These are phyloP conservation scores for Lamprotornis superbus DNA, from an alignment of 2,113 vertebrate species.

Conservation along the genomic window DNA sequence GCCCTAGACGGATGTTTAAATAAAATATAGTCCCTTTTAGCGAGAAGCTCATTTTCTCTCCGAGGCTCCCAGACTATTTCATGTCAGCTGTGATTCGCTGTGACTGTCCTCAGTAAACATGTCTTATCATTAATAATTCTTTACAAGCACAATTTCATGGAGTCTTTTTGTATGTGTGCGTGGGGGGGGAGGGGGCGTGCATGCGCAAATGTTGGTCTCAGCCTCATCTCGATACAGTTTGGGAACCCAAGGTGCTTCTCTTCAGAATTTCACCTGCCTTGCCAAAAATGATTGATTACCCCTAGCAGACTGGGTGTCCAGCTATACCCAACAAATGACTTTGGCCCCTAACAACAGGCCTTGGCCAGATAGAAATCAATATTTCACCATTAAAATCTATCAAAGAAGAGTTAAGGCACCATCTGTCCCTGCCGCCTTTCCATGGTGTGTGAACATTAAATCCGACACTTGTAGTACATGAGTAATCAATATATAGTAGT, in stretches of 20 bases:
- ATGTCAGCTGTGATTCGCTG: constrained; percentile 88
- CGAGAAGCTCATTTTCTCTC: constrained; percentile 88
- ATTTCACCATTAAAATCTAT: constrained; percentile 99
- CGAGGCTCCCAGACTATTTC: constrained; percentile 81
- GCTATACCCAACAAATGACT: constrained; percentile 98
- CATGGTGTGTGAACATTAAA: constrained; percentile 94
- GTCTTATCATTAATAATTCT: constrained; percentile 92
- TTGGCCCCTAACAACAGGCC: constrained; percentile 95
- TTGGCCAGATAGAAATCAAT: constrained; percentile 99
- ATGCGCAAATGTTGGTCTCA: constrained; percentile 46
- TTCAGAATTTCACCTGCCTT: constrained; percentile 81
- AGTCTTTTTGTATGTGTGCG: constrained; percentile 28
- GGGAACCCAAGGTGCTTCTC: constrained; percentile 81
- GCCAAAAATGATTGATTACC: constrained; percentile 96
- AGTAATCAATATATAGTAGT: constrained; percentile 98
- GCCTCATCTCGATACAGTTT: constrained; percentile 73
- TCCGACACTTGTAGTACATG: constrained; percentile 96
- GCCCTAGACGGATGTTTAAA: constrained; percentile 87
- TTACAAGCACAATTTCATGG: constrained; percentile 74
- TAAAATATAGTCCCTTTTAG: constrained; percentile 94
- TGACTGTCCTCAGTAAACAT: constrained; percentile 89
- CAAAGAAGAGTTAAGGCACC: constrained; percentile 95
- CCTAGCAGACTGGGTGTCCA: constrained; percentile 85
- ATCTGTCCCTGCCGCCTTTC: constrained; percentile 96
- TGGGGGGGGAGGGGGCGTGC: constrained; percentile 29